Evolutionary conservation across 2,888 invertebrate species (phyloP).

Genomic region (Callosobruchus maculatus): DNA sequence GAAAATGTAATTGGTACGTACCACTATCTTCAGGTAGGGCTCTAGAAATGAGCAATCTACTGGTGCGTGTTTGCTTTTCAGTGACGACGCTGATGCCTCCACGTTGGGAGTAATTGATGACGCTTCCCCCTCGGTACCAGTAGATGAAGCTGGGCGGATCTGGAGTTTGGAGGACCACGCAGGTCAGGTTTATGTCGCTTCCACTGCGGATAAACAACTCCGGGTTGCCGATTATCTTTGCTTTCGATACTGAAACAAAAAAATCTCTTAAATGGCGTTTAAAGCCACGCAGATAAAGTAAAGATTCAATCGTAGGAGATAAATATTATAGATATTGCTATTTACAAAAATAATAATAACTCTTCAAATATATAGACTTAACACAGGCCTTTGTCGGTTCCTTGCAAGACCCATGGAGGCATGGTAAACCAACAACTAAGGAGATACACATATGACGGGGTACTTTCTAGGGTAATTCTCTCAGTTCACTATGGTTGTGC

Average conservation of each 20-base stretch:
- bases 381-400: too few relatives aligned
- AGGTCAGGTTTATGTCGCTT: slow-evolving; percentile 88
- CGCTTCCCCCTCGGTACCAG: slow-evolving; percentile 79
- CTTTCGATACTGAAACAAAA: slow-evolving; percentile 73
- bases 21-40: slow-evolving; percentile 80
- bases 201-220: slow-evolving; percentile 86
- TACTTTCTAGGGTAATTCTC: too few relatives aligned
- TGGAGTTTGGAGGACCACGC: slow-evolving; percentile 78
- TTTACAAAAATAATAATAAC: too few relatives aligned
- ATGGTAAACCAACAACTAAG: too few relatives aligned
- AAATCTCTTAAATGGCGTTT: not conserved
- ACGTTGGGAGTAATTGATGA: slow-evolving; percentile 80
- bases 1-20: too few relatives aligned
- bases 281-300: too few relatives aligned
- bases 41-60: slow-evolving; percentile 77
- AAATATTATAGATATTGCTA: too few relatives aligned
- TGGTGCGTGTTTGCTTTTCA: slow-evolving; percentile 79
- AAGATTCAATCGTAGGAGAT: too few relatives aligned
- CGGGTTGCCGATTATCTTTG: slow-evolving; percentile 80
- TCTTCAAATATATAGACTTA: too few relatives aligned
- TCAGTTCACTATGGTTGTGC: too few relatives aligned
- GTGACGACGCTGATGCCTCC: slow-evolving; percentile 85
- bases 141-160: slow-evolving; percentile 77
- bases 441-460: too few relatives aligned
- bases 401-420: too few relatives aligned